Base-by-base conservation (phyloP, 2,888 invertebrate species). In the Galerucella nymphaeae region DNA sequence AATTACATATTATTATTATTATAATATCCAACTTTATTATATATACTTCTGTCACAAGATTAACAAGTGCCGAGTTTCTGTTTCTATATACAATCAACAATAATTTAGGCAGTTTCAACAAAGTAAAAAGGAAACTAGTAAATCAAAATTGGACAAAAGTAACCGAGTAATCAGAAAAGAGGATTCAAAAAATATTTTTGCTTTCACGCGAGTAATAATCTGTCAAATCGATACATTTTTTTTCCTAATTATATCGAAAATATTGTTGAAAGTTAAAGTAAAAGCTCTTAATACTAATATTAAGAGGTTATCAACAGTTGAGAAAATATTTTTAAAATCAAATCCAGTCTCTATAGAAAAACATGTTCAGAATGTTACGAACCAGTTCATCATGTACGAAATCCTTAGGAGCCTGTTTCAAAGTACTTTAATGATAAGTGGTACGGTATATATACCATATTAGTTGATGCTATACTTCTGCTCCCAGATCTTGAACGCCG, bases 401-500 rank as follows among this genome's bases (percentile, higher is more conserved):
- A 16, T 50, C 8, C 53, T 53, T 18, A 2, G 53, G 18, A 53
- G 53, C n/a, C 1, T 8, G 42, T 30, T 30, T 9, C 30, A 38
- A 38, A 38, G 8, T 48, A n/a, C 14, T 1, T 48, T 0, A 53
- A 18, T 63, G 62, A 41, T 63, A 53, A 62, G 14, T 20, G 53
- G 20, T 61, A 30, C 23, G 3, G 23, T 30, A 5, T 30, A 30
- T 30, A 42, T 13, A 62, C n/a, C 38, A 9, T 20, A 63, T 41
- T 20, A 70, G 41, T 61, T 65, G 57, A 58, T 73, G 81, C 78
- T 82, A 82, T 77, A 82, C 83, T 66, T 93, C 93, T 70, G 92
- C 92, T 67, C 93, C 93, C 73, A 94, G 87, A 85, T 93, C 92
- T 77, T 93, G 92, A 8, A 97, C 93, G 74, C 97, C 97, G 82